phyloP scores from a whole-genome alignment of 2,797 vertebrate species.

The Glyptemys insculpta region DNA sequence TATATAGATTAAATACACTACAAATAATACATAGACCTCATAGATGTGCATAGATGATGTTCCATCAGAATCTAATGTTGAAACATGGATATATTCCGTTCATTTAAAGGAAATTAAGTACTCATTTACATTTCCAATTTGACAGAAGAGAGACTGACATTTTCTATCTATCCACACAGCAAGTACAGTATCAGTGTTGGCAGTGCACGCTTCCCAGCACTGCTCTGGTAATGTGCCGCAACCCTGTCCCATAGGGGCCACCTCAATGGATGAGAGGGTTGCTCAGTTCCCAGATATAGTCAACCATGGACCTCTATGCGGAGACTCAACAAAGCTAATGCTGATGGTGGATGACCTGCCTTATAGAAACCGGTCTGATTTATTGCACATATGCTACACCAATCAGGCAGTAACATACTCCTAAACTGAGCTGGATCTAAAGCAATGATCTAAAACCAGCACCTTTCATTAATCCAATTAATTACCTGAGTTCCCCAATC shows the following conservation, averaged over 20 bases:
- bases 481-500: not conserved
- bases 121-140: accelerated
- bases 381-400: not conserved
- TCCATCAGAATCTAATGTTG: not conserved
- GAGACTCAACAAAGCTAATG: not conserved
- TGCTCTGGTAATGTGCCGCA: not conserved
- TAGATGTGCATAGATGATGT: not conserved
- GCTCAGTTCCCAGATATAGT: accelerated
- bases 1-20: not conserved
- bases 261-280: not conserved
- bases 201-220: not conserved
- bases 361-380: not conserved
- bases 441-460: not conserved
- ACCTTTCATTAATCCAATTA: not conserved
- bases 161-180: not conserved
- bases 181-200: not conserved
- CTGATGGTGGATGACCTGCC: not conserved
- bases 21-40: not conserved
- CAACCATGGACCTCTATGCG: accelerated
- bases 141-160: not conserved
- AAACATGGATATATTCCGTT: not conserved
- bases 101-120: not conserved
- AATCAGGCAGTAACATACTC: not conserved
- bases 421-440: not conserved
- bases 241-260: not conserved